phyloP scores from a whole-genome alignment of 2,113 vertebrate genomes.

The Neodontobutis hainanensis region DNA sequence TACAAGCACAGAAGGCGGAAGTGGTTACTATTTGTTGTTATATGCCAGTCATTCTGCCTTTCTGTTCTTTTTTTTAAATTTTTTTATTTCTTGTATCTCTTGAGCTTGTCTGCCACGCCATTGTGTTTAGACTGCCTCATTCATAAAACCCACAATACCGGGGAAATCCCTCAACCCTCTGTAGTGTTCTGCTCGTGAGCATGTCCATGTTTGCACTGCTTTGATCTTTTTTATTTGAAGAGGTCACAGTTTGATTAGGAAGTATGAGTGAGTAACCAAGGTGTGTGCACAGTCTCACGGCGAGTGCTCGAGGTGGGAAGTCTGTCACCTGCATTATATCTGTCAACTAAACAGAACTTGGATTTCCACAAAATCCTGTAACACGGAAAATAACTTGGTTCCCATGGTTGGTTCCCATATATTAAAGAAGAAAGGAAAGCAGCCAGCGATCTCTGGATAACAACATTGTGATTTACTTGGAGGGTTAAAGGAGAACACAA shows the following conservation, averaged over 20 bases:
- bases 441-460: constrained; percentile 17
- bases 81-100: constrained; percentile 43
- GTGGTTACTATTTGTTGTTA: constrained; percentile 39
- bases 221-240: neutral
- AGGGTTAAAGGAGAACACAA: neutral
- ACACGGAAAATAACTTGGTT: constrained; percentile 24
- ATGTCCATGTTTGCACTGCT: constrained; percentile 33
- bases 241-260: neutral
- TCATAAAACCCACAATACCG: constrained; percentile 53
- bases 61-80: constrained; percentile 16
- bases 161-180: constrained; percentile 48
- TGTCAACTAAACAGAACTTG: constrained; percentile 34
- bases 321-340: constrained; percentile 36
- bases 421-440: constrained; percentile 2
- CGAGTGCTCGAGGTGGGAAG: constrained; percentile 45
- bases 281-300: constrained; percentile 22
- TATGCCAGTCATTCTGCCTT: constrained; percentile 20
- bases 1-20: constrained; percentile 53
- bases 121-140: constrained; percentile 64
- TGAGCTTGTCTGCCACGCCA: constrained; percentile 37
- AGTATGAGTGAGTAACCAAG: neutral
- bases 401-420: constrained; percentile 47
- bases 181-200: constrained; percentile 9
- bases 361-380: constrained; percentile 51
- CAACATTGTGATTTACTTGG: constrained; percentile 44